Evolutionary conservation across 2,888 invertebrate species (phyloP).

Genomic region (Callyntrura guangdongensis): DNA sequence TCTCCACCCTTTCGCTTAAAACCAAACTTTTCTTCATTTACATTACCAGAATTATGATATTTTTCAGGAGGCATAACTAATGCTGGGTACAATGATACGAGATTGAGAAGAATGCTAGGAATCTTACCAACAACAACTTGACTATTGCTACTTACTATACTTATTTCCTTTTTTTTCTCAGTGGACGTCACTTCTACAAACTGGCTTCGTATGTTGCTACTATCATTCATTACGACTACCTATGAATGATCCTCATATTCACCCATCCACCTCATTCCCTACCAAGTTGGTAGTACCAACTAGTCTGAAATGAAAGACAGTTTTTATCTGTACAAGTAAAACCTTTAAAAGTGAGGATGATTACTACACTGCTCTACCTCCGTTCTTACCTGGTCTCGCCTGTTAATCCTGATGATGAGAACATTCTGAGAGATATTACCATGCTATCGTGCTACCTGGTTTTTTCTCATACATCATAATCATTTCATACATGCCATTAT

Average conservation of each 20-base stretch:
- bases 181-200: not conserved
- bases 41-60: conserved; percentile 65
- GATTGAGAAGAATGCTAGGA: not conserved
- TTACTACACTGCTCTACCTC: conserved; percentile 18
- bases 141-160: not conserved
- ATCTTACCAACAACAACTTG: not conserved
- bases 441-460: conserved; percentile 44
- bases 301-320: conserved; percentile 33
- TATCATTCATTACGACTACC: not conserved
- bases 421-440: conserved; percentile 64
- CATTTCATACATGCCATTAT: conserved; percentile 60
- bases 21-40: conserved; percentile 31
- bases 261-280: not conserved
- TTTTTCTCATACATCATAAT: conserved; percentile 53
- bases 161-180: not conserved
- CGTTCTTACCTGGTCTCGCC: not conserved
- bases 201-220: not conserved
- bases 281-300: not conserved
- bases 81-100: not conserved
- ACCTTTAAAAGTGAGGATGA: not conserved
- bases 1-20: conserved; percentile 3
- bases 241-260: conserved; percentile 35
- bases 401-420: conserved; percentile 40
- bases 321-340: conserved; percentile 14
- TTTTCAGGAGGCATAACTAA: not conserved